Evolutionary conservation across 1,140 invertebrate genomes (phyloP).

Genomic region (Apis dorsata): DNA sequence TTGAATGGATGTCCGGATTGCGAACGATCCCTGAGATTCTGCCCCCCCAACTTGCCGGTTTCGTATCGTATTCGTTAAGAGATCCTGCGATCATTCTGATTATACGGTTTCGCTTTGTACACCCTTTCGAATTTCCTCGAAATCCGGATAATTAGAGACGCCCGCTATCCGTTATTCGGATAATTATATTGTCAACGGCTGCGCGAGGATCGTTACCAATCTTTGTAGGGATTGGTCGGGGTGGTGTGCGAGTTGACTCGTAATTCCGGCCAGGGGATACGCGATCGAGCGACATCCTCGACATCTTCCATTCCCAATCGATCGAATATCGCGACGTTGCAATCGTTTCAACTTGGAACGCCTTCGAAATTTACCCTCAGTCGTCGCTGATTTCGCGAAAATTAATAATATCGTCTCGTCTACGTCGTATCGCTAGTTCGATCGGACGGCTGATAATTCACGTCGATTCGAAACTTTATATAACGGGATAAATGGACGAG

Average conservation of each 20-base stretch:
- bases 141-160: conserved; percentile 3
- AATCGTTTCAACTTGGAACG: too few species aligned
- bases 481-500: neutral
- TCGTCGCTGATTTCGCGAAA: conserved; percentile 16
- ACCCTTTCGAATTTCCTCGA: neutral
- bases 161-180: neutral
- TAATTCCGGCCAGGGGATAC: too few species aligned
- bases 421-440: conserved; percentile 10
- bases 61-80: conserved; percentile 6
- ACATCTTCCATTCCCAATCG: too few species aligned
- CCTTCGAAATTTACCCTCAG: too few species aligned
- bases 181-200: neutral
- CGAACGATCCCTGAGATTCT: conserved; percentile 28
- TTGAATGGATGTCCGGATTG: conserved; percentile 54
- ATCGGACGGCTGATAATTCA: conserved; percentile 13
- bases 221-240: too few species aligned
- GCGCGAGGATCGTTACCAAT: too few species aligned
- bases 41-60: neutral
- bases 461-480: neutral
- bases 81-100: neutral
- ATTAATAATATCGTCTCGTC: conserved; percentile 56
- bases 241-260: too few species aligned
- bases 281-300: too few species aligned
- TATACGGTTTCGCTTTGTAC: conserved; percentile 9
- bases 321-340: neutral